Base-by-base conservation (phyloP, 2,888 invertebrate genomes). In the Stratiomys singularior region DNA sequence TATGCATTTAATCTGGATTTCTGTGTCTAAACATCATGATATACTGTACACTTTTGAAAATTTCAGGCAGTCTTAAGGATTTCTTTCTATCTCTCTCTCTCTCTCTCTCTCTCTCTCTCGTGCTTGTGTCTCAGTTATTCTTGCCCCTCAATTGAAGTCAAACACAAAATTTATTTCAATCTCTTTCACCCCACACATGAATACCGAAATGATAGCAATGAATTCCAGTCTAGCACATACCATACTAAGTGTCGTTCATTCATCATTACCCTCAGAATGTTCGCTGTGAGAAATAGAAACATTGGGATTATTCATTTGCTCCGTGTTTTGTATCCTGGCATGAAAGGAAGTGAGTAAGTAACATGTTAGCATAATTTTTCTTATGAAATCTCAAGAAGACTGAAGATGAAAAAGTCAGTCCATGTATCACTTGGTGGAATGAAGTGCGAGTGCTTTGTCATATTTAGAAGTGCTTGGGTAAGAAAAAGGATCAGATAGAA, bases 191-290 rank as follows among this genome's bases (percentile, higher is more conserved):
- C 15, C 15, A 52, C 52, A 52, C 15, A 52, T 18, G 18, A 3
- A 52, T 52, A 25, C 18, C 21, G 5, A 60, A 60, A 60, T 60
- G 60, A 60, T 25, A 25, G 60, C 60, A 18, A 60, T 60, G 60
- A 60, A 60, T 60, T 25, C 60, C 1, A 25, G 25, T n/a, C 21
- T 60, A 25, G 23, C 60, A 60, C 60, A 60, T 60, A 60, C 60
- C 13, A 18, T n/a, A 15, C 60, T n/a, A 60, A 37, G 37, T 37
- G 37, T 37, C 37, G 5, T 25, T 60, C 60, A 60, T 60, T 23
- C 60, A 60, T 60, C 60, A 60, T 60, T 21, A 60, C 60, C 25
- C 52, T 18, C 4, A 18, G 52, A 52, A 37, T 37, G 37, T 37
- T 37, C 3, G 9, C 37, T 37, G 37, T 37, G 37, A 37, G 37